Base-by-base conservation (phyloP, 2,113 vertebrate genomes). In the Ceyx cyanopectus region DNA sequence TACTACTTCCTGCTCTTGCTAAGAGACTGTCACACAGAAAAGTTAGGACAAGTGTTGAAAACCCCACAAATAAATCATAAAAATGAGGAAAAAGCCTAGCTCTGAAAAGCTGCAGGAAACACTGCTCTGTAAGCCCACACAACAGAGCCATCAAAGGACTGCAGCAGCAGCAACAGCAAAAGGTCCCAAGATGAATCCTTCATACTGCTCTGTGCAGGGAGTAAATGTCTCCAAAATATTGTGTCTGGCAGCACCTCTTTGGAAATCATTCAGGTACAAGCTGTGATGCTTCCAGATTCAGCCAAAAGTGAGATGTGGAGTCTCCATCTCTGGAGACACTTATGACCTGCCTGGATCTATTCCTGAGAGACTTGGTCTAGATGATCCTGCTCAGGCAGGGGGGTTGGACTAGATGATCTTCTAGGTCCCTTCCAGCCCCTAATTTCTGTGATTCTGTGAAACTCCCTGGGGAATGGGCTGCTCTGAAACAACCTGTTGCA, bases 141-240 rank as follows among this genome's bases (percentile, higher is more conserved):
- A 6, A 16, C 0, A 0, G 6, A 85, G 53, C 54, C 16, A 8
- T 58, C 0, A 1, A 65, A 22, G 16, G 41, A 56, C 41, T 2
- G 4, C 41, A 54, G 84, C 2, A 81, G 51, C 50, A 51, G 24
- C 60, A 58, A 45, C 86, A 48, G 51, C 19, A 77, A 19, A 40
- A 26, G 14, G 34, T 23, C 57, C 48, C 32, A 41, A 77, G 29
- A 24, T 19, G 19, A 66, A 63, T 65, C 48, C 43, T 29, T 37
- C 69, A 26, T 46, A 30, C 27, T 53, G 48, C 62, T 78, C 45
- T 4, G 16, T 5, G 6, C 12, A 56, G 61, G 46, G 29, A 92
- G 12, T 14, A 74, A 74, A n/a, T 2, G 14, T 5, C 32, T 89
- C 56, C 53, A 61, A 84, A 8, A 32, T 21, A 48, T 3, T 11